Conservation (phyloP, 2,113 vertebrate species). For the Agapornis roseicollis region DNA sequence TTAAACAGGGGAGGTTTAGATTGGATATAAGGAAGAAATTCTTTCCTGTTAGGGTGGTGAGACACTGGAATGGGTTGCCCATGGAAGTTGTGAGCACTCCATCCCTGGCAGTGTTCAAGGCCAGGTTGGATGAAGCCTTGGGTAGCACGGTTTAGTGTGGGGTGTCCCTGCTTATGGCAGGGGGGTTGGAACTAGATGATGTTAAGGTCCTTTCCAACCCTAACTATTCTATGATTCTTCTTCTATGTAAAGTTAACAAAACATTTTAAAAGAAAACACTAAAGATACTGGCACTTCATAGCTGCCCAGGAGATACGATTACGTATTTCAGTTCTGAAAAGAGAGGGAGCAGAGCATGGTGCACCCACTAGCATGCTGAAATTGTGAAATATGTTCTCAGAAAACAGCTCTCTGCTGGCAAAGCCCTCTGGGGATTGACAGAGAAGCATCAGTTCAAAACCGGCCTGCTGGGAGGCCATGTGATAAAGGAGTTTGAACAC, state of each 20-base stretch:
- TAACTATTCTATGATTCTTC: too few relatives aligned
- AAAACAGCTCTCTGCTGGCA: not conserved
- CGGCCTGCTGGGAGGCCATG: not conserved
- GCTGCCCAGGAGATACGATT: not conserved
- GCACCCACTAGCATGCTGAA: not conserved
- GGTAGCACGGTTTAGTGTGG: too few relatives aligned
- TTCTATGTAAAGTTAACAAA: accelerated
- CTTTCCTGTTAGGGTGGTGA: too few relatives aligned
- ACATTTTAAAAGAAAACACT: not conserved
- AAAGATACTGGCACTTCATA: not conserved
- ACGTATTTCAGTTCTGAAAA: not conserved
- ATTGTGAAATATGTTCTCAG: not conserved
- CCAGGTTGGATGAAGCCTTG: too few relatives aligned
- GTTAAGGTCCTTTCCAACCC: too few relatives aligned
- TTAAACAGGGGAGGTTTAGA: too few relatives aligned
- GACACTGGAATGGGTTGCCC: too few relatives aligned
- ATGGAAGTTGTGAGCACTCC: too few relatives aligned
- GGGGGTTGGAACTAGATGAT: too few relatives aligned
- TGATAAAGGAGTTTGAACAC: not conserved
- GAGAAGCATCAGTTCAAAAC: not conserved
- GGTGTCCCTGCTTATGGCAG: too few relatives aligned
- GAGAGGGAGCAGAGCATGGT: not conserved
- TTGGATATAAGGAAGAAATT: too few relatives aligned
- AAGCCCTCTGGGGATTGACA: not conserved
- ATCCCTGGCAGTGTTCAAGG: too few relatives aligned